These are phyloP conservation scores for Gouania willdenowi DNA, from an alignment of 2,797 vertebrate genomes.

Conservation along the genomic window DNA sequence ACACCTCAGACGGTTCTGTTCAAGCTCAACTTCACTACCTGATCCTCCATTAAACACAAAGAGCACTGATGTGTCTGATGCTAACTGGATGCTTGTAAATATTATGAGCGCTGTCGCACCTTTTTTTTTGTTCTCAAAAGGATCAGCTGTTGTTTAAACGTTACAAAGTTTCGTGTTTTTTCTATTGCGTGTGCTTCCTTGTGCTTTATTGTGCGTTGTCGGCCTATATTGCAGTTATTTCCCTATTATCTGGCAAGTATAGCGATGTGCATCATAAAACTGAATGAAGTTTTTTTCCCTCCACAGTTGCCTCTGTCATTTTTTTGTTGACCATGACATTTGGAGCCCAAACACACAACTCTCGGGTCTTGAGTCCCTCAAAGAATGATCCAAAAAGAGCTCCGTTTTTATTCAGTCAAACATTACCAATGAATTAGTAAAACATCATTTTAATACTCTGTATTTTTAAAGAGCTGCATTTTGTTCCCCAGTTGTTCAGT, in stretches of 20 bases:
- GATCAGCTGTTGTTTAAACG: conserved; percentile 7
- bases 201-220: conserved; percentile 38
- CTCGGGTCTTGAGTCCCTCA: no score
- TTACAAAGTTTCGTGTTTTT: conserved; percentile 26
- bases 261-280: conserved; percentile 38
- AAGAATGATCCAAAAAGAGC: no score
- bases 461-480: no score
- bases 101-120: conserved; percentile 35
- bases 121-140: conserved; percentile 11
- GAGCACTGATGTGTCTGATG: conserved; percentile 18
- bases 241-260: conserved; percentile 21
- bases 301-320: neutral
- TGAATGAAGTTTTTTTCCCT: conserved; percentile 62
- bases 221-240: conserved; percentile 25
- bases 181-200: conserved; percentile 42
- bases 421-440: no score
- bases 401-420: no score
- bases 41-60: conserved; percentile 26
- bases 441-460: no score
- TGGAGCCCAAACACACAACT: no score
- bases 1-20: conserved; percentile 95
- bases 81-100: conserved; percentile 6
- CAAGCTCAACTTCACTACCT: conserved; percentile 92
- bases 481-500: no score
- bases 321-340: no score